Evolutionary conservation across 1,140 invertebrate genomes (phyloP), one percentile per base, ranked within the genome.

Genomic region (Bicyclus anynana): DNA sequence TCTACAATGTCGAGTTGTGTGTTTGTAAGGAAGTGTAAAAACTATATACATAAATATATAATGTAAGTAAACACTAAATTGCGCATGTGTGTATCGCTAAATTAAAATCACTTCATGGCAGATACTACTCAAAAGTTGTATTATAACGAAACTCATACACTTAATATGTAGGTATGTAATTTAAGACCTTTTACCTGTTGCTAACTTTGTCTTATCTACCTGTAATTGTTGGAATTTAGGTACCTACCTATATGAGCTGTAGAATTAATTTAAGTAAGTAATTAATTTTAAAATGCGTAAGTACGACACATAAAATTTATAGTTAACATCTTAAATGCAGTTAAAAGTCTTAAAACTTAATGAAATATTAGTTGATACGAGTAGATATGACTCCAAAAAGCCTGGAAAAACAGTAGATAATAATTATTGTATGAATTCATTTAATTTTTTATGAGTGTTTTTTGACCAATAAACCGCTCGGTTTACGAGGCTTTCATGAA

Each of bases 401-500:
- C 26, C 46, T 18, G 13, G 20, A 14, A 53, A 53, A 59, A 54
- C 47, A 60, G 58, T 54, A 54, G 58, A 12, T 33, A 33, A 60
- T 57, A 59, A 62, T 59, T 62, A 62, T 54, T 52, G 44, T 54
- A 51, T 62, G 42, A 42, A 59, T 60, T 56, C 56, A 59, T 59
- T 59, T 59, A 51, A 56, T 65, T 52, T 56, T 59, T 55, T 53
- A 63, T 44, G 55, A 68, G 49, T 65, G 52, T 69, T 69, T 77
- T 71, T 68, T 66, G 53, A 37, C 46, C 46, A 59, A 72, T 73
- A 69, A 73, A 71, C 54, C 59, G 57, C 62, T 69, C 67, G 59
- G 54, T 80, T 78, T 82, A 77, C 52, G 55, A 69, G 59, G 69
- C 67, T 64, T 82, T 84, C 77, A 82, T 78, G 79, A 71, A 74